A percentile compares a stretch with the other conserved stretches of the same genome.
Evolutionary conservation across 2,888 invertebrate genomes (phyloP).

Genomic region (Zelleria hepariella): DNA sequence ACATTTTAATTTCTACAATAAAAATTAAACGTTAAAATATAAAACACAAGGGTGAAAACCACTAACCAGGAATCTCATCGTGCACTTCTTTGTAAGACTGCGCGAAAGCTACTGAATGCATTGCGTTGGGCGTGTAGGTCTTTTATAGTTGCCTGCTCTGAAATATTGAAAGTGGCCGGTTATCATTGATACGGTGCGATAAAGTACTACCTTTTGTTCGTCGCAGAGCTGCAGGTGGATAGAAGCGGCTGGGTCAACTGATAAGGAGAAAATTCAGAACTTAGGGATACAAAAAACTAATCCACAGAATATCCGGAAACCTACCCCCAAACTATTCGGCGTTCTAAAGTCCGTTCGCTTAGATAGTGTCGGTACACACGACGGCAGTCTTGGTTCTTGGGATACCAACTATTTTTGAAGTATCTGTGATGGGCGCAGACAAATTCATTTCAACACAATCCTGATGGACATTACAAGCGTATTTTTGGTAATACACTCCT

Average conservation of each 20-base stretch:
- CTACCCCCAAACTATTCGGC: too few relatives aligned
- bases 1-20: constrained; percentile 11
- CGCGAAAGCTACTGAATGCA: constrained; percentile 68
- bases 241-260: background rate
- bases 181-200: constrained; percentile 22
- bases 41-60: constrained; percentile 23
- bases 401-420: too few relatives aligned
- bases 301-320: too few relatives aligned
- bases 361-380: too few relatives aligned
- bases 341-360: too few relatives aligned
- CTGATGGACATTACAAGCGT: too few relatives aligned
- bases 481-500: too few relatives aligned
- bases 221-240: background rate
- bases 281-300: too few relatives aligned
- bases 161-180: constrained; percentile 44
- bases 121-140: constrained; percentile 27
- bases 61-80: constrained; percentile 67
- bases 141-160: constrained; percentile 48
- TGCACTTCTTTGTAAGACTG: constrained; percentile 66
- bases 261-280: background rate
- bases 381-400: too few relatives aligned
- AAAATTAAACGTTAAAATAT: too few relatives aligned
- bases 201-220: background rate
- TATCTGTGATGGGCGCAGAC: too few relatives aligned
- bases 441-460: too few relatives aligned